Conservation (phyloP, 2,888 invertebrate genomes). For the Apamea sordens region DNA sequence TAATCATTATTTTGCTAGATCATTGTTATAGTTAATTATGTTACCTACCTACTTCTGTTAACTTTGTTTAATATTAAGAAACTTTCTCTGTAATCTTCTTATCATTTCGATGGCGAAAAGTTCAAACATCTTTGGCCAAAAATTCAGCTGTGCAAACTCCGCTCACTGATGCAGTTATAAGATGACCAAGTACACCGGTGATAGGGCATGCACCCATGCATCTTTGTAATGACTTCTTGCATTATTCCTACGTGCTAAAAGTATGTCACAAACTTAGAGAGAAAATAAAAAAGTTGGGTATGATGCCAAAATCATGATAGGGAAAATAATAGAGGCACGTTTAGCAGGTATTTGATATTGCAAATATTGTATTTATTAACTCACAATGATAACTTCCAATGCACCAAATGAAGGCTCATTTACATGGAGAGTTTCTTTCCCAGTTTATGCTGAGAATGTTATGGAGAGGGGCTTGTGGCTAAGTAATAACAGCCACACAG, state of each 20-base stretch:
- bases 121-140: too few relatives aligned
- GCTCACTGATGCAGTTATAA: too few relatives aligned
- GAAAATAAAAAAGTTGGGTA: constrained; percentile 6
- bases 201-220: too few relatives aligned
- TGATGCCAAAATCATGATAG: constrained; percentile 15
- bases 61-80: not conserved
- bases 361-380: constrained; percentile 20
- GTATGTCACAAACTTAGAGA: not conserved
- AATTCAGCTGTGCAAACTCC: too few relatives aligned
- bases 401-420: not conserved
- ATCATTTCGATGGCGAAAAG: too few relatives aligned
- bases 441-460: not conserved
- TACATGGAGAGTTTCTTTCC: not conserved
- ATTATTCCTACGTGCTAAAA: constrained; percentile 18
- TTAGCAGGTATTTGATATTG: constrained; percentile 25
- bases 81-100: not conserved
- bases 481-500: not conserved
- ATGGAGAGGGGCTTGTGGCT: not conserved
- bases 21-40: not conserved
- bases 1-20: constrained; percentile 5
- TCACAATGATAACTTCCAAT: not conserved
- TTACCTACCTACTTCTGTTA: not conserved
- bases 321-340: constrained; percentile 19
- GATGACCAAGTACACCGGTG: too few relatives aligned
- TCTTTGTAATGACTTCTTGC: not conserved